These are phyloP conservation scores for Oscheius sp. DNA, from an alignment of 2,888 invertebrate species.

Conservation along the genomic window DNA sequence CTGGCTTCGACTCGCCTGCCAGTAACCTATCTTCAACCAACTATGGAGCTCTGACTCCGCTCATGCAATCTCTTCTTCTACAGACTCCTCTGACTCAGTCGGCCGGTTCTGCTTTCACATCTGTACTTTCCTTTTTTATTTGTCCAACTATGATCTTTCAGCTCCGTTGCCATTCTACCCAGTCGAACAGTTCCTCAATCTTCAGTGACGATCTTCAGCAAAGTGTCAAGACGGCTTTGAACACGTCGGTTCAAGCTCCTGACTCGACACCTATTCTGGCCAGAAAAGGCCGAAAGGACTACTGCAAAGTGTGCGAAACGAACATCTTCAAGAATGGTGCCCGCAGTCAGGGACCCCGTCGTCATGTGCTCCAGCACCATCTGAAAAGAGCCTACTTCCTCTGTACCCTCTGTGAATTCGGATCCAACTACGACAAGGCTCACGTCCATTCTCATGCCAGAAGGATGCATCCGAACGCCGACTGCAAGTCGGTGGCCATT, in stretches of 20 bases:
- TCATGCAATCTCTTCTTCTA: too few species aligned
- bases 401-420: slow-evolving; percentile 14
- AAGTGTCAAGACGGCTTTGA: too few species aligned
- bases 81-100: too few species aligned
- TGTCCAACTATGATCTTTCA: too few species aligned
- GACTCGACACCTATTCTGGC: neutral
- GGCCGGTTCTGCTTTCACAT: too few species aligned
- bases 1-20: too few species aligned
- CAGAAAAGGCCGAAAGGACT: neutral
- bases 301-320: slow-evolving; percentile 13
- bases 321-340: slow-evolving; percentile 12
- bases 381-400: neutral
- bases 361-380: slow-evolving; percentile 20
- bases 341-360: slow-evolving; percentile 20
- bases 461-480: neutral
- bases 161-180: too few species aligned
- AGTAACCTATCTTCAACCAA: too few species aligned
- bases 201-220: too few species aligned
- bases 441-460: slow-evolving; percentile 6
- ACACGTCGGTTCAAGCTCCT: neutral
- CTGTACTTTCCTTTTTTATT: too few species aligned
- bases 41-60: too few species aligned
- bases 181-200: too few species aligned
- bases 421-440: slow-evolving; percentile 30
- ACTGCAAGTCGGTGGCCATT: neutral